Evolutionary conservation across 2,888 invertebrate genomes (phyloP), one percentile per base, ranked within the genome.

Genomic region (Tiliacea aurago): DNA sequence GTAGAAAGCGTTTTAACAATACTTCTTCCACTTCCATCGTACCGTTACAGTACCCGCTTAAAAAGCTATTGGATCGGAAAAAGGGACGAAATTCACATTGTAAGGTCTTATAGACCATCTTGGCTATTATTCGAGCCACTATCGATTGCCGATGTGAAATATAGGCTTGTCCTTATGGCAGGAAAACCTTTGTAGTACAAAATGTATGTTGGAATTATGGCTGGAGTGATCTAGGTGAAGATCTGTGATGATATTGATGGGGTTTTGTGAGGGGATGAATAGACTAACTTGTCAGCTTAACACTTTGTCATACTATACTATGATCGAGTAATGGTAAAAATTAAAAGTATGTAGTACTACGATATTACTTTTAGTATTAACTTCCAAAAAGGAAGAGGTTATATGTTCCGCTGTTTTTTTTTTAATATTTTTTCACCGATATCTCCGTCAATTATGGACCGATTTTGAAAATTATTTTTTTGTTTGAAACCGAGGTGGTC

Each of bases 31-130:
- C 83, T 76, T 84, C 74, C 78, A 85, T 80, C 86, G 86, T 85
- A 81, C 74, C 85, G 81, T 82, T 80, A 58, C 71, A 70, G 73
- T 81, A 77, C 80, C 79, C 85, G 86, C 89, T 90, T 90, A 87
- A 90, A 89, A 89, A 90, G 84, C 89, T 90, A 90, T 83, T 86
- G 86, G 75, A 80, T 76, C 73, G 90, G 89, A 90, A 91, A 73
- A 90, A 86, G 86, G 90, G 81, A 79, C 66, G 62, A 81, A 83
- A 78, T 80, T 85, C 83, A 76, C 84, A 90, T 89, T 90, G 87
- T 90, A 84, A 37, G 58, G 69, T 74, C 76, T 71, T 73, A 62
- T 63, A 49, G 81, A 83, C 84, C 76, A 83, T 84, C 84, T 84
- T 70, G 61, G 66, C 66, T 69, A 70, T 87, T 80, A 81, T 80